phyloP scores from a whole-genome alignment of 1,140 invertebrate species.

The Dreissena polymorpha region DNA sequence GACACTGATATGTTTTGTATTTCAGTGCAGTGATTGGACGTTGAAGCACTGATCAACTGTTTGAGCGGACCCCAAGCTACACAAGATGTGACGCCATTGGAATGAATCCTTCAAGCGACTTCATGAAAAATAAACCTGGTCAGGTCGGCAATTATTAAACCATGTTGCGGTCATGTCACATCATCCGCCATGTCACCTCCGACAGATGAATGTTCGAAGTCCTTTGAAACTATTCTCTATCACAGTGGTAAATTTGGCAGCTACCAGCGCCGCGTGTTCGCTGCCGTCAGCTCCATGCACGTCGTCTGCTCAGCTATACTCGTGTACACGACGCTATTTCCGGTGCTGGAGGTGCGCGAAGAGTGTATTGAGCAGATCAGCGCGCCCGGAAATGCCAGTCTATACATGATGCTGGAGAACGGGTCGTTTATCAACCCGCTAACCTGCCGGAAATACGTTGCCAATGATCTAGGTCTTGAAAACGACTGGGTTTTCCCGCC shows the following conservation, averaged over 20 bases:
- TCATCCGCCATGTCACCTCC: not conserved
- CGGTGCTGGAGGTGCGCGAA: conserved; percentile 24
- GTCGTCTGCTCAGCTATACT: conserved; percentile 35
- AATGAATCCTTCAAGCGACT: too few species aligned
- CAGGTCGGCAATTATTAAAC: too few species aligned
- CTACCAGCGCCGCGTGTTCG: conserved; percentile 44
- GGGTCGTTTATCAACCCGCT: conserved; percentile 24
- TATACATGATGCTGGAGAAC: conserved; percentile 8
- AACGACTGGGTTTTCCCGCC: conserved; percentile 43
- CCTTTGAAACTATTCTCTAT: conserved; percentile 46
- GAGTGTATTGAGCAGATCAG: conserved; percentile 25
- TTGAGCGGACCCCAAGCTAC: too few species aligned
- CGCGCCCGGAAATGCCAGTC: conserved; percentile 1
- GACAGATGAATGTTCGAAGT: conserved; percentile 40
- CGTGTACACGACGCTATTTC: conserved; percentile 32
- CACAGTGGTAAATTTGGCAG: conserved; percentile 49
- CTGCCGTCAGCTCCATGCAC: conserved; percentile 30
- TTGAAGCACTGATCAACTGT: too few species aligned
- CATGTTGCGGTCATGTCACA: too few species aligned
- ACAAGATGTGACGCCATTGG: too few species aligned
- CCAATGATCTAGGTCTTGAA: conserved; percentile 44
- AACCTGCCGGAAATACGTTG: conserved; percentile 24
- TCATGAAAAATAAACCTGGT: too few species aligned
- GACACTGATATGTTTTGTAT: too few species aligned
- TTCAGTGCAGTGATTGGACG: too few species aligned